A percentile compares a stretch with the other conserved stretches of the same genome.
Evolutionary conservation across 2,113 vertebrate species (phyloP).

Genomic region (Menidia beryllina): DNA sequence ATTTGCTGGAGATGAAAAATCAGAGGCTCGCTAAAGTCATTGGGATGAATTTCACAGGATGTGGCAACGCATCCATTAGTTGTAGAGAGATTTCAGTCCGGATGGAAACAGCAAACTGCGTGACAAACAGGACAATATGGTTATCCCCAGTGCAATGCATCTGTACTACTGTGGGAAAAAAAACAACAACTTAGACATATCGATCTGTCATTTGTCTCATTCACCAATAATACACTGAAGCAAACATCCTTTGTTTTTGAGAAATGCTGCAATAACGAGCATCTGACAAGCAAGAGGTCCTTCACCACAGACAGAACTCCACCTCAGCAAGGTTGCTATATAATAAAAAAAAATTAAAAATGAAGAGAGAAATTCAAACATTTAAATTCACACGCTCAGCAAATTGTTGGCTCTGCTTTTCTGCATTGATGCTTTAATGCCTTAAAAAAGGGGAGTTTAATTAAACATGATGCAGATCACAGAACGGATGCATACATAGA

Average conservation of each 20-base stretch:
- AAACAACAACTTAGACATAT: slow-evolving; percentile 5
- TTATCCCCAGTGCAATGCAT: neutral
- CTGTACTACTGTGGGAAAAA: neutral
- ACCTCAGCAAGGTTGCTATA: neutral
- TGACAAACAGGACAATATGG: neutral
- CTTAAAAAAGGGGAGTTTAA: slow-evolving; percentile 58
- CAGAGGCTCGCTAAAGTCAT: neutral
- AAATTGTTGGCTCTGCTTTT: slow-evolving; percentile 40
- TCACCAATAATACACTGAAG: slow-evolving; percentile 8
- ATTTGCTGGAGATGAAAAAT: slow-evolving; percentile 3
- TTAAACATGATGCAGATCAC: slow-evolving; percentile 66
- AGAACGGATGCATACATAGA: slow-evolving; percentile 65
- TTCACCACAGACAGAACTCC: slow-evolving; percentile 11
- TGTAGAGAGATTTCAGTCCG: slow-evolving; percentile 2
- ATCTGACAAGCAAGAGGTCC: slow-evolving; percentile 3
- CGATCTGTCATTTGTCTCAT: slow-evolving; percentile 2
- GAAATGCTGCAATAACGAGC: slow-evolving; percentile 5
- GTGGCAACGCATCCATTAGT: neutral
- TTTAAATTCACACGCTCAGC: slow-evolving; percentile 62
- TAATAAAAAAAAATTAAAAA: slow-evolving; percentile 31
- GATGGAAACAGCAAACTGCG: neutral
- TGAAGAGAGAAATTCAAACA: slow-evolving; percentile 50
- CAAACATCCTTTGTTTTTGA: slow-evolving; percentile 9
- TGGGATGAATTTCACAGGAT: slow-evolving; percentile 1
- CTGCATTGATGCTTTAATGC: slow-evolving; percentile 65